Evolutionary conservation across 2,888 invertebrate species (phyloP).

Genomic region (Philereme transversata): DNA sequence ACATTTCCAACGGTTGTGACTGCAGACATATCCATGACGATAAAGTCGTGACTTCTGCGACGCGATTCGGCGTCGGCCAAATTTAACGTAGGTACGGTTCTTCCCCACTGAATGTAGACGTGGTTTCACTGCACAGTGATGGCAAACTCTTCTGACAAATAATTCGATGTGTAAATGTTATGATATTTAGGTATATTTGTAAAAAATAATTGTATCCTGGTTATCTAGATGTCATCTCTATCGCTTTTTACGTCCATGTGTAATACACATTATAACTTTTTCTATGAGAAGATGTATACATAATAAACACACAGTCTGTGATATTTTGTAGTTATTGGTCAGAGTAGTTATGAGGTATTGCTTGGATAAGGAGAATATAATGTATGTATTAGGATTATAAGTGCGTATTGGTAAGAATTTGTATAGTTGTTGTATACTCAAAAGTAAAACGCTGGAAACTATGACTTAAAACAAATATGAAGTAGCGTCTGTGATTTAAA

Average conservation of each 20-base stretch:
- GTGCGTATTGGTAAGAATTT: slow-evolving; percentile 77
- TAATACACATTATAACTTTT: slow-evolving; percentile 79
- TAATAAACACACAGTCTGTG: slow-evolving; percentile 84
- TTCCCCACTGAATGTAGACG: slow-evolving; percentile 33
- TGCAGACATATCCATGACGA: slow-evolving; percentile 74
- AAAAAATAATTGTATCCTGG: slow-evolving; percentile 70
- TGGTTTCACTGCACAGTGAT: slow-evolving; percentile 57
- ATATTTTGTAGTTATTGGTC: slow-evolving; percentile 84
- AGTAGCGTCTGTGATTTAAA: slow-evolving; percentile 80
- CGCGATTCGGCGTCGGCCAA: slow-evolving; percentile 21
- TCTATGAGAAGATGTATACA: slow-evolving; percentile 84
- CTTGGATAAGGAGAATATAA: slow-evolving; percentile 75
- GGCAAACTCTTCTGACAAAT: slow-evolving; percentile 75
- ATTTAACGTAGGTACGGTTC: slow-evolving; percentile 27
- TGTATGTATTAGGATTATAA: slow-evolving; percentile 78
- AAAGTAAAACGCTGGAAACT: slow-evolving; percentile 62
- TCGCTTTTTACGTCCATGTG: slow-evolving; percentile 83
- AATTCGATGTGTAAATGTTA: slow-evolving; percentile 68
- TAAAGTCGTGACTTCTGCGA: slow-evolving; percentile 7
- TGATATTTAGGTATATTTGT: slow-evolving; percentile 60
- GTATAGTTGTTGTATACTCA: slow-evolving; percentile 74
- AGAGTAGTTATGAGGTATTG: slow-evolving; percentile 80
- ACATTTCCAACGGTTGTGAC: slow-evolving; percentile 76
- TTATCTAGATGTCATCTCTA: slow-evolving; percentile 78
- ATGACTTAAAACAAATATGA: slow-evolving; percentile 65